These are phyloP conservation scores for Corythaeola cristata DNA, from an alignment of 2,113 vertebrate species.

Conservation along the genomic window DNA sequence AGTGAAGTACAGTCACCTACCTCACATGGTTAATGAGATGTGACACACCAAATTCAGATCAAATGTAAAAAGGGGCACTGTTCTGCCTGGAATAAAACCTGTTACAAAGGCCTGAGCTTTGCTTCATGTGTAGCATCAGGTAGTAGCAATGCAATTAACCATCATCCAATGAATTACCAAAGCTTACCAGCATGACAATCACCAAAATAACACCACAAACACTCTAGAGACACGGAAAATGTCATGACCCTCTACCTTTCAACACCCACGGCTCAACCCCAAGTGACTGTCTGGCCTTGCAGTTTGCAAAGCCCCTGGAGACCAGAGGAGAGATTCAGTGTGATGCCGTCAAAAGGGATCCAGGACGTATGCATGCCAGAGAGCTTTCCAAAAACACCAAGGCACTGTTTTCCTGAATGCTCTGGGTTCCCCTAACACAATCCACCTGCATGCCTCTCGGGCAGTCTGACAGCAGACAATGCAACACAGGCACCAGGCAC, in stretches of 20 bases:
- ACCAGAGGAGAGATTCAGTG: not conserved
- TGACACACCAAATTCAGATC: constrained; percentile 31
- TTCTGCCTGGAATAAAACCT: constrained; percentile 14
- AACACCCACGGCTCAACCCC: not conserved
- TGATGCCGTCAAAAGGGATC: not conserved
- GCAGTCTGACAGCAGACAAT: not conserved
- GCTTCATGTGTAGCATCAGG: not conserved
- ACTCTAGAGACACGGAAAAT: not conserved
- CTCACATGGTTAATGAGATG: not conserved
- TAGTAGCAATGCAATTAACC: not conserved
- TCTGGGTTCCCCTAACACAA: not conserved
- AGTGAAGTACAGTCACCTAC: not conserved
- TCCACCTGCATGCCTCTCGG: not conserved
- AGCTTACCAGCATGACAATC: not conserved
- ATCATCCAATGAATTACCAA: not conserved
- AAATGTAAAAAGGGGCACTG: not conserved
- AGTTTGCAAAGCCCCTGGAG: not conserved
- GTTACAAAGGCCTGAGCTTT: not conserved
- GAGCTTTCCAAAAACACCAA: not conserved
- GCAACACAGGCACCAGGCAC: not conserved
- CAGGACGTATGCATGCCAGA: fast-evolving
- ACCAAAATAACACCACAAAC: not conserved
- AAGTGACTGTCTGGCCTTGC: not conserved
- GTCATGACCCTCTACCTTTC: not conserved
- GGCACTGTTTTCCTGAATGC: not conserved